Evolutionary conservation across 2,113 vertebrate genomes (phyloP), one percentile per base, ranked within the genome.

Genomic region (Chelonoidis abingdonii): DNA sequence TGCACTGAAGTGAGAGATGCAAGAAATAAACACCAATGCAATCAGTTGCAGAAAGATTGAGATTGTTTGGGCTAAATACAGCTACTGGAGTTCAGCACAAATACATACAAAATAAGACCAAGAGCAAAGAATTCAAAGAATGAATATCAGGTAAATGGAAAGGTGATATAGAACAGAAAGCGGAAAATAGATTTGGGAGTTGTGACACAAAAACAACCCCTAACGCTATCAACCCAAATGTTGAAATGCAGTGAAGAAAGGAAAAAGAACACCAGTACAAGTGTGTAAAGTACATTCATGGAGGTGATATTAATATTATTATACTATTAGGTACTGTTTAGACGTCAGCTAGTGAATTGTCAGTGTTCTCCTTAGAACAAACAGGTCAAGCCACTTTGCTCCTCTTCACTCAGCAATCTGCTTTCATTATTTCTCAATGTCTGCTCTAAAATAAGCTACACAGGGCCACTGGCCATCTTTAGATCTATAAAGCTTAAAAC

Each of bases 301-400:
- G 82, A 84, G 76, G 59, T 35, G 87, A 94, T 93, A 89, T 90
- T 87, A 89, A 93, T 87, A 41, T 90, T 89, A 83, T 83, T 94
- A 83, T n/a, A 92, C 84, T 89, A 83, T 92, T 95, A 93, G 95
- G 79, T 84, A 41, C 49, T 29, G 24, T 82, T 69, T 93, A 85
- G 91, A 89, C 88, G 85, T 90, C 49, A 89, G 90, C 78, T 50
- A 44, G 59, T 80, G 80, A 82, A 90, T 75, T 90, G 86, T 41
- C 89, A 89, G 83, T 81, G 10, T 38, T 86, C 50, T 79, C 91
- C 87, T 76, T 93, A 86, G 90, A 94, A 83, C 82, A 95, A 97
- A 76, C 22, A n/a, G 10, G 44, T 6, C 80, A 54, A 69, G 75
- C 21, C 13, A 86, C 83, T 89, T 92, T 53, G 12, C 10, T 83